Conservation (phyloP, 2,797 vertebrate genomes). For the Carcharodon carcharias region DNA sequence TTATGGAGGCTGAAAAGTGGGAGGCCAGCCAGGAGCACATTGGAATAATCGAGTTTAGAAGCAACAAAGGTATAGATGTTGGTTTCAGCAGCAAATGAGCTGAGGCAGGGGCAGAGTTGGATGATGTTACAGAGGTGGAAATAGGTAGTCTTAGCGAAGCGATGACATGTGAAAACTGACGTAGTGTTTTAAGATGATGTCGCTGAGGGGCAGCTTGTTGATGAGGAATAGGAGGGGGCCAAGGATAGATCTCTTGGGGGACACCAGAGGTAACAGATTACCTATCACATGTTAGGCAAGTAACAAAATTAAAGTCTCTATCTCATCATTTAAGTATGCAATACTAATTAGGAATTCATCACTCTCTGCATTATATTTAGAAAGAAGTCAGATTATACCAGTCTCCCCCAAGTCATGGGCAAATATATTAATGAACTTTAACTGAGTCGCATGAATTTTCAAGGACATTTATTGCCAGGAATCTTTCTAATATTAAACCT, state of each 20-base stretch:
- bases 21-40: no score
- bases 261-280: background rate
- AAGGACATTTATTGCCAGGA: background rate
- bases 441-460: background rate
- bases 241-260: background rate
- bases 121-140: no score
- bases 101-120: no score
- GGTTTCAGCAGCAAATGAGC: no score
- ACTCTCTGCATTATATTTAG: background rate
- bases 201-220: background rate
- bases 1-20: no score
- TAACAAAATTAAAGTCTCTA: background rate
- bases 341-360: background rate
- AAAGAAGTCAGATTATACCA: background rate
- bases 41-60: no score
- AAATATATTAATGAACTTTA: background rate
- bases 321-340: background rate
- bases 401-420: background rate
- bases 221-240: background rate
- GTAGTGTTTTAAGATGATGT: background rate
- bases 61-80: no score
- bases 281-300: background rate
- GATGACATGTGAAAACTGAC: no score
- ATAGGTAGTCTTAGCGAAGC: no score
- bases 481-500: background rate